A percentile compares a stretch with the other conserved stretches of the same genome.
Conservation (phyloP, 1,140 invertebrate genomes). For the Pseudomyrmex sp. region DNA sequence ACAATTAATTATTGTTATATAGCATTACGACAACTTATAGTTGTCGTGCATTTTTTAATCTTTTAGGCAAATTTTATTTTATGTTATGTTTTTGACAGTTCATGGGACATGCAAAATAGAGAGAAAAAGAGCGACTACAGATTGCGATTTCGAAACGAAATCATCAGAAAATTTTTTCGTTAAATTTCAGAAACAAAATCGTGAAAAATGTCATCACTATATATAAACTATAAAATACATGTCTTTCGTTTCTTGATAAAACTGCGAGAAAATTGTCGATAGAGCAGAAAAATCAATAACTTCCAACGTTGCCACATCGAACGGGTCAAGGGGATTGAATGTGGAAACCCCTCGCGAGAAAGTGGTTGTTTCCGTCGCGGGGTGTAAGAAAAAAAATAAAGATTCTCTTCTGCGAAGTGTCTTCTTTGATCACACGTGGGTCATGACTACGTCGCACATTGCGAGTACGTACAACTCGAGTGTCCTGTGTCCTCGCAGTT, state of each 20-base stretch:
- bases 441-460: constrained; percentile 62
- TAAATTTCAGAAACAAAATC: too few relatives aligned
- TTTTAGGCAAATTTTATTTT: too few relatives aligned
- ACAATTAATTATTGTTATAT: too few relatives aligned
- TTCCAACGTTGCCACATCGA: constrained; percentile 71
- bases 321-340: not conserved
- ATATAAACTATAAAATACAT: constrained; percentile 15
- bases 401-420: constrained; percentile 37
- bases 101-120: too few relatives aligned
- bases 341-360: constrained; percentile 41
- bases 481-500: constrained; percentile 1
- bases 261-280: constrained; percentile 46
- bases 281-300: constrained; percentile 69
- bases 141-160: too few relatives aligned
- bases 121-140: too few relatives aligned
- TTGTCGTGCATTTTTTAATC: too few relatives aligned
- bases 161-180: too few relatives aligned
- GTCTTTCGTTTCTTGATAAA: not conserved
- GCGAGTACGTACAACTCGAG: constrained; percentile 4
- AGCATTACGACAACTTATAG: too few relatives aligned
- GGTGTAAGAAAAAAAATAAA: constrained; percentile 64
- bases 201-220: not conserved
- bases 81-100: too few relatives aligned
- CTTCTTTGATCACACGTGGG: constrained; percentile 60
- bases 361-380: constrained; percentile 49